A percentile compares a stretch with the other conserved stretches of the same genome.
phyloP scores from a whole-genome alignment of 2,113 vertebrate genomes.

The Rissa tridactyla region DNA sequence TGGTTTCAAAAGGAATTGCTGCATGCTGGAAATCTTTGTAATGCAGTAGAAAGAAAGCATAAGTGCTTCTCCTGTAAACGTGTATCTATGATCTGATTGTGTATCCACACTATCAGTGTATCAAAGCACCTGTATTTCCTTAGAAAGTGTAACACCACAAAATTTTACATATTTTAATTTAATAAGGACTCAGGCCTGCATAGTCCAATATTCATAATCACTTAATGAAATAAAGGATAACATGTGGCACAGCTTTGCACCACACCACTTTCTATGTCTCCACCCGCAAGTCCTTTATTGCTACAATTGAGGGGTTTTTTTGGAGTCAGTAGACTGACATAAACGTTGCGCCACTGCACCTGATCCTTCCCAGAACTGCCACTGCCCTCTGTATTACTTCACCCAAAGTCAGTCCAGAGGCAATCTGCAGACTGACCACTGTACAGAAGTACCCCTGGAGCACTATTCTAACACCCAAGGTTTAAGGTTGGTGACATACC shows the following conservation, averaged over 20 bases:
- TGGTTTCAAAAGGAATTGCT: neutral
- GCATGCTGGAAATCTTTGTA: neutral
- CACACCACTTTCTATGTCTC: neutral
- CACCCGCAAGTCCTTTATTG: neutral
- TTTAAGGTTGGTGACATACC: neutral
- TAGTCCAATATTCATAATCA: neutral
- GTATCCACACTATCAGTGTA: neutral
- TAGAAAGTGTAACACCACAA: neutral
- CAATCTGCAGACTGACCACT: neutral
- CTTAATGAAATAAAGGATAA: neutral
- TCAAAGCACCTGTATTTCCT: neutral
- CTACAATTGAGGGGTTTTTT: neutral
- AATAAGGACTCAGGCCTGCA: neutral
- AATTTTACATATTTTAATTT: neutral
- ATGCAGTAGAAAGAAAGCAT: neutral
- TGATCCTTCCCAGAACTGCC: neutral
- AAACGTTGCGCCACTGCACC: neutral
- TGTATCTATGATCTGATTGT: too few species aligned
- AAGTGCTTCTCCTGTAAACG: neutral
- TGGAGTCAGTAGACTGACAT: neutral
- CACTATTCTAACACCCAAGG: neutral
- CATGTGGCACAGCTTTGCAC: neutral
- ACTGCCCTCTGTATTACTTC: neutral
- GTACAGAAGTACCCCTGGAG: neutral
- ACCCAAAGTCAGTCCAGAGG: neutral